Base-by-base conservation (phyloP, 1,140 invertebrate genomes). In the Drosophila ambigua region DNA sequence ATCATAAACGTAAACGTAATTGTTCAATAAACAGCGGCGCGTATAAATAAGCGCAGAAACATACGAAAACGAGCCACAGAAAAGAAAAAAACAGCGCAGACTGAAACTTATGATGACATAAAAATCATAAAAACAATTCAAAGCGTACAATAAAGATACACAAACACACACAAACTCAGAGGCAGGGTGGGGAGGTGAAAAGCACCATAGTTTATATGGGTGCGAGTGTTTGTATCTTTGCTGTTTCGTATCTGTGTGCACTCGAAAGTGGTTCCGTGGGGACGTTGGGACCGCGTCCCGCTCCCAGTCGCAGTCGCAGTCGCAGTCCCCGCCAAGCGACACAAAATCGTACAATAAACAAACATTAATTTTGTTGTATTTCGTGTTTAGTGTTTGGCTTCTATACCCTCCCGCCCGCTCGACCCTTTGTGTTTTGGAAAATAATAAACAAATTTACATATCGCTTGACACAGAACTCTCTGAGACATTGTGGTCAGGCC, bases 71-170 rank as follows among this genome's bases (percentile, higher is more conserved):
- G 66, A 87, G 85, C 68, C 67, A 66, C 20, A 58, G 66, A 79
- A 75, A 62, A 52, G 2, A 69, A 58, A 79, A 50, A 66, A 53
- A 82, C 68, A 72, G 49, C 81, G 64, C 83, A 63, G 49, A 68
- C 79, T 63, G 72, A 83, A 88, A 88, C 83, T 88, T 88, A 83
- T 89, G 84, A 88, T 89, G 84, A 88, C 83, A 88, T 88, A 88
- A 88, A 88, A 89, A 88, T 77, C 83, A 88, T 88, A 88, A 88
- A 88, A 88, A 83, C 83, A 88, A 88, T 88, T 88, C 84, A 83
- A 72, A 78, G 83, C 82, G 82, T 81, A 87, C 75, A 80, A 87
- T 87, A 88, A 87, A 87, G 78, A 87, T 68, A 75, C 63, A 77
- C 66, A 55, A 75, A 80, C 60, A 77, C 43, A 73, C 31, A 41